phyloP scores from a whole-genome alignment of 1,140 invertebrate genomes.

The Aleiodes sp. region DNA sequence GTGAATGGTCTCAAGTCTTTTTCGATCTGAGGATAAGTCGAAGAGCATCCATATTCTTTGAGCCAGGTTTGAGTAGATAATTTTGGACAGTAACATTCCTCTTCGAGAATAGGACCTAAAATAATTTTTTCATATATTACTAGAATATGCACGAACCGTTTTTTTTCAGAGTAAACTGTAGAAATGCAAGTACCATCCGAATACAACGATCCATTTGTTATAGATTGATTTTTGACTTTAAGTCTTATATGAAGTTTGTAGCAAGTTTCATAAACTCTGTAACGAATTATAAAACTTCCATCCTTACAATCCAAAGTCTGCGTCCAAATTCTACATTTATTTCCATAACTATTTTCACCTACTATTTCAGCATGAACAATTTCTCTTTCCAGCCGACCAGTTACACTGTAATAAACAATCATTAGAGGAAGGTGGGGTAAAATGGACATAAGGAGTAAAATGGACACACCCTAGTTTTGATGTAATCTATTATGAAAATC shows the following conservation, averaged over 20 bases:
- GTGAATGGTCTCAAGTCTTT: constrained; percentile 78
- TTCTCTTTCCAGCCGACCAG: constrained; percentile 49
- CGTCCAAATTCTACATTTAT: constrained; percentile 74
- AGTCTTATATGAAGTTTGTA: constrained; percentile 76
- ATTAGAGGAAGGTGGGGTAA: too few relatives aligned
- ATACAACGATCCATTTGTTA: constrained; percentile 70
- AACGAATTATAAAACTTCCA: constrained; percentile 86
- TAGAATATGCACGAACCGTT: not conserved
- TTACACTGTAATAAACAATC: constrained; percentile 48
- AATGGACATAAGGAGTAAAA: too few relatives aligned
- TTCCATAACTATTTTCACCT: constrained; percentile 65
- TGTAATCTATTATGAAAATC: too few relatives aligned
- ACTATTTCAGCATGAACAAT: constrained; percentile 67
- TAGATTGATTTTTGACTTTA: constrained; percentile 73
- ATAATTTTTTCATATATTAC: constrained; percentile 42
- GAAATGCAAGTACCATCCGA: constrained; percentile 26
- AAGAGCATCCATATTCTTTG: constrained; percentile 73
- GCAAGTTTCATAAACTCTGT: constrained; percentile 82
- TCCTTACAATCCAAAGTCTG: constrained; percentile 86
- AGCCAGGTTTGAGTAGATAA: constrained; percentile 74
- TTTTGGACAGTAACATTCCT: constrained; percentile 86
- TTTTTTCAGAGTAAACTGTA: constrained; percentile 20
- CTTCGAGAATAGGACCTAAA: constrained; percentile 78
- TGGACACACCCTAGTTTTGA: too few relatives aligned
- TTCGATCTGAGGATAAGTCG: constrained; percentile 76